These are phyloP conservation scores for Tromatobia lineatoria DNA, from an alignment of 2,888 invertebrate species.

Conservation along the genomic window DNA sequence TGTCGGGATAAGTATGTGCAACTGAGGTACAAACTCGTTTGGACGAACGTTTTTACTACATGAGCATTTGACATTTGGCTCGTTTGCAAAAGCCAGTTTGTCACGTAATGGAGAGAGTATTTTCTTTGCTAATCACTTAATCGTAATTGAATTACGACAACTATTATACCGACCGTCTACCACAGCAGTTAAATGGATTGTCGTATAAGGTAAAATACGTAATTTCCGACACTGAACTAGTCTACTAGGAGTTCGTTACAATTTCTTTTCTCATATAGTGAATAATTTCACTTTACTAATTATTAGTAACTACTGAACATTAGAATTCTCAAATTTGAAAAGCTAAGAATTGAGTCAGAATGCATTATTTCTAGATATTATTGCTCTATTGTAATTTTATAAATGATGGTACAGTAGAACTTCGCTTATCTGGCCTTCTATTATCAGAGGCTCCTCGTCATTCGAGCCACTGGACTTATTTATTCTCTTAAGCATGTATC, in stretches of 20 bases:
- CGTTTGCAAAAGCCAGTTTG: conserved; percentile 33
- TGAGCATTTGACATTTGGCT: conserved; percentile 14
- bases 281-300: not conserved
- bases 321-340: not conserved
- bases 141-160: conserved; percentile 56
- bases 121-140: conserved; percentile 61
- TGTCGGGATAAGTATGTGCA: conserved; percentile 15
- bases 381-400: not conserved
- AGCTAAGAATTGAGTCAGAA: not conserved
- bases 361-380: not conserved
- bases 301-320: not conserved
- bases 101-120: conserved; percentile 22
- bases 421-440: too few species aligned
- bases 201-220: not conserved
- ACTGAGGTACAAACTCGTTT: conserved; percentile 53
- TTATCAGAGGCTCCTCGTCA: too few species aligned
- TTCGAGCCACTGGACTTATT: too few species aligned
- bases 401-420: too few species aligned
- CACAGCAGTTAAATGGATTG: not conserved
- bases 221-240: not conserved
- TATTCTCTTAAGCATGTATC: too few species aligned
- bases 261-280: not conserved
- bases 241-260: not conserved
- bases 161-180: conserved; percentile 3
- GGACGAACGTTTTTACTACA: conserved; percentile 31